Evolutionary conservation across 2,888 invertebrate species (phyloP).

Genomic region (Drosophila seclusa): DNA sequence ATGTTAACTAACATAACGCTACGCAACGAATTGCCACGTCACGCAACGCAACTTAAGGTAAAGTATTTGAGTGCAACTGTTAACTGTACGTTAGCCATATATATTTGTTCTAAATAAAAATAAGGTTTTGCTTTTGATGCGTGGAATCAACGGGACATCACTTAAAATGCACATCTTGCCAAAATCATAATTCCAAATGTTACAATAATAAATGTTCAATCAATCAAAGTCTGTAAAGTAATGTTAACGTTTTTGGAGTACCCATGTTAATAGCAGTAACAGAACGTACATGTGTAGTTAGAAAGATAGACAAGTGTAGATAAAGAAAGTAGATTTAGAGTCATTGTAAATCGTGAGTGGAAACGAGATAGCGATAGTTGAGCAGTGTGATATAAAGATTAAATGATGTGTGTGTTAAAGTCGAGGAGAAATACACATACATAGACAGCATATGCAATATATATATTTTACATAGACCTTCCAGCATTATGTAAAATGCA

Average conservation of each 20-base stretch:
- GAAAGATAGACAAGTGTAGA: conserved; percentile 19
- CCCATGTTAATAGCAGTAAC: conserved; percentile 15
- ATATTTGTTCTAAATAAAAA: conserved; percentile 32
- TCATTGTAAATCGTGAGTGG: conserved; percentile 23
- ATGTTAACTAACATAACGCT: conserved; percentile 52
- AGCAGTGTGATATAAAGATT: conserved; percentile 2
- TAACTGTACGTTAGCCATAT: conserved; percentile 34
- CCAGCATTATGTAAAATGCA: conserved; percentile 60
- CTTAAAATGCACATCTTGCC: conserved; percentile 47
- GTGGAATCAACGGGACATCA: conserved; percentile 31
- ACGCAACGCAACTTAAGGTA: conserved; percentile 32
- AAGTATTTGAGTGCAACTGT: conserved; percentile 46
- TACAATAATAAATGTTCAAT: conserved; percentile 15
- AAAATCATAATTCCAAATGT: conserved; percentile 29
- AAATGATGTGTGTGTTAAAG: conserved; percentile 19
- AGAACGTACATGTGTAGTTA: conserved; percentile 18
- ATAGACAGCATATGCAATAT: conserved; percentile 70
- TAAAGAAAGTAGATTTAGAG: conserved; percentile 8
- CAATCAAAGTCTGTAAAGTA: conserved; percentile 25
- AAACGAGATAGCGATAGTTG: conserved; percentile 31
- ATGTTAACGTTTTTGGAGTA: conserved; percentile 31
- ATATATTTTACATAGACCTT: conserved; percentile 65
- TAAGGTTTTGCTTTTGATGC: conserved; percentile 19
- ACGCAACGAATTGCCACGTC: conserved; percentile 22
- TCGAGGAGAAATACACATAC: conserved; percentile 73